A percentile compares a stretch with the other conserved stretches of the same genome.
Evolutionary conservation across 2,113 vertebrate species (phyloP).

Genomic region (Rattus norvegicus): DNA sequence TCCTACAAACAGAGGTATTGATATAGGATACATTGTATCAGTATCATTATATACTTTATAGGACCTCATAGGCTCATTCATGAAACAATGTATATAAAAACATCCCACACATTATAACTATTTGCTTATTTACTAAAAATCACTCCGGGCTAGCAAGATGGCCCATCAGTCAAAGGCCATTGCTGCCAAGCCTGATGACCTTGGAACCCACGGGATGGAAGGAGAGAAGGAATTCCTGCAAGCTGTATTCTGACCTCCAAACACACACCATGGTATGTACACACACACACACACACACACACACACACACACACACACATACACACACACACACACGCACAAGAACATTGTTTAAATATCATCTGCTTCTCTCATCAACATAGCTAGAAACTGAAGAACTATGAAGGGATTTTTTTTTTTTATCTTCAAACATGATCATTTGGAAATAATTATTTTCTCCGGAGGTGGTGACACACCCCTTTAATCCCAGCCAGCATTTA

Average conservation of each 20-base stretch:
- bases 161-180: too few relatives aligned
- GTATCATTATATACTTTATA: neutral
- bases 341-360: neutral
- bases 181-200: neutral
- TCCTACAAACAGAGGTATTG: neutral
- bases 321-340: neutral
- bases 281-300: neutral
- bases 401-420: neutral
- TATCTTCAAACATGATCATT: conserved; percentile 1
- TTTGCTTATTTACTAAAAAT: conserved; percentile 17
- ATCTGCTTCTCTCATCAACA: neutral
- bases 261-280: neutral
- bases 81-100: neutral
- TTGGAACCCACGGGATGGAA: neutral
- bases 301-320: neutral
- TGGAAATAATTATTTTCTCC: neutral
- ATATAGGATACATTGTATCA: neutral
- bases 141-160: neutral
- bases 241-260: neutral
- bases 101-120: neutral
- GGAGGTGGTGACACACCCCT: neutral
- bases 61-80: neutral
- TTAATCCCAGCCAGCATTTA: neutral
- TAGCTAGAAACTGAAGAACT: neutral
- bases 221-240: neutral